These are phyloP conservation scores for Fringilla coelebs DNA, from an alignment of 2,797 vertebrate genomes.

Conservation along the genomic window DNA sequence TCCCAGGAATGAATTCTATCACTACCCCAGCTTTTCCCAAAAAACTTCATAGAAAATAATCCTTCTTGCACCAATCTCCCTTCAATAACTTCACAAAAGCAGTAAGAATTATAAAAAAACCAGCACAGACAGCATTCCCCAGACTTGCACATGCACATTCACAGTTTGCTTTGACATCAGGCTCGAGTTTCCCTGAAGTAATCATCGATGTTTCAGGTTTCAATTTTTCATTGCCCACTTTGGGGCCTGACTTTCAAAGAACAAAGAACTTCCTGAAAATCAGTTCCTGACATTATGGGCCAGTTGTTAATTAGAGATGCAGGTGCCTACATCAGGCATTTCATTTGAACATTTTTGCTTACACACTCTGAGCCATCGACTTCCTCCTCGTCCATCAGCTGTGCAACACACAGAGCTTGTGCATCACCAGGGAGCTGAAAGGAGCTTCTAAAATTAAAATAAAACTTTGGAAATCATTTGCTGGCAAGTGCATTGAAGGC, in stretches of 20 bases:
- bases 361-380: not conserved
- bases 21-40: not conserved
- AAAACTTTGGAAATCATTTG: not conserved
- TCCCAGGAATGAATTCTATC: not conserved
- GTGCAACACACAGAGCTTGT: rapidly evolving
- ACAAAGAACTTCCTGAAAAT: conserved; percentile 58
- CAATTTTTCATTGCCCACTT: conserved; percentile 1
- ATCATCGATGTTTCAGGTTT: not conserved
- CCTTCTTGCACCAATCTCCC: not conserved
- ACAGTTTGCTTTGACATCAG: not conserved
- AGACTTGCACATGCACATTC: not conserved
- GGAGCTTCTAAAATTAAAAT: conserved; percentile 6
- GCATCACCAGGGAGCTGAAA: not conserved
- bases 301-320: conserved; percentile 18
- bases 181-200: not conserved
- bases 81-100: not conserved
- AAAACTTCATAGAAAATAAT: not conserved
- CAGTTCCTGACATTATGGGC: not conserved
- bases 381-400: not conserved
- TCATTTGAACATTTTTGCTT: not conserved
- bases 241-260: conserved; percentile 47
- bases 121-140: not conserved
- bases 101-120: not conserved
- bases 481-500: not conserved
- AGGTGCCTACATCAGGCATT: not conserved